Conservation (phyloP, 2,113 vertebrate genomes). For the Micromys minutus region DNA sequence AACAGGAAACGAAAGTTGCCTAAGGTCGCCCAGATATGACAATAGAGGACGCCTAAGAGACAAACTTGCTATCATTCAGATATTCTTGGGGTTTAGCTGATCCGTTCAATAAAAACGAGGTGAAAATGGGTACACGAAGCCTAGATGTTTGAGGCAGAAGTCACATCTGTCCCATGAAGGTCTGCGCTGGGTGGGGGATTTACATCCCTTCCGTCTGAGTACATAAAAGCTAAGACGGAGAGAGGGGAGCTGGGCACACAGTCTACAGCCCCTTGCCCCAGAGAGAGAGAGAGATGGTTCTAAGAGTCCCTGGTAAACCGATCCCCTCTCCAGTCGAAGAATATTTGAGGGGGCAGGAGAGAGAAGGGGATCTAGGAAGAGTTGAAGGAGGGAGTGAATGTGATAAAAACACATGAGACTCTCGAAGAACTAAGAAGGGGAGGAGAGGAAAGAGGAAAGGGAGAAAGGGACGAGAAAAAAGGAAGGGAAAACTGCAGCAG, state of each 20-base stretch:
- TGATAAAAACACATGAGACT: neutral
- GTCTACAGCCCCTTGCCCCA: no score
- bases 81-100: neutral
- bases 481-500: no score
- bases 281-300: neutral
- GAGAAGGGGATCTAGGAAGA: neutral
- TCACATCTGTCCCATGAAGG: fast-evolving
- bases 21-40: neutral
- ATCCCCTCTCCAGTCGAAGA: neutral
- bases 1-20: neutral
- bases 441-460: neutral
- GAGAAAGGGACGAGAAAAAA: neutral
- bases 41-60: neutral
- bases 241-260: neutral
- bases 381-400: neutral
- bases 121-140: neutral
- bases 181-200: no score
- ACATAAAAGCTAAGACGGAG: neutral
- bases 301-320: neutral
- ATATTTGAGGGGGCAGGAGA: neutral
- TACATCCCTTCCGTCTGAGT: neutral
- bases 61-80: neutral
- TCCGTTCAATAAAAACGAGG: neutral
- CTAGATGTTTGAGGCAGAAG: fast-evolving
- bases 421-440: neutral